These are phyloP conservation scores for Aleiodes testaceus DNA, from an alignment of 2,888 invertebrate species.

Conservation along the genomic window DNA sequence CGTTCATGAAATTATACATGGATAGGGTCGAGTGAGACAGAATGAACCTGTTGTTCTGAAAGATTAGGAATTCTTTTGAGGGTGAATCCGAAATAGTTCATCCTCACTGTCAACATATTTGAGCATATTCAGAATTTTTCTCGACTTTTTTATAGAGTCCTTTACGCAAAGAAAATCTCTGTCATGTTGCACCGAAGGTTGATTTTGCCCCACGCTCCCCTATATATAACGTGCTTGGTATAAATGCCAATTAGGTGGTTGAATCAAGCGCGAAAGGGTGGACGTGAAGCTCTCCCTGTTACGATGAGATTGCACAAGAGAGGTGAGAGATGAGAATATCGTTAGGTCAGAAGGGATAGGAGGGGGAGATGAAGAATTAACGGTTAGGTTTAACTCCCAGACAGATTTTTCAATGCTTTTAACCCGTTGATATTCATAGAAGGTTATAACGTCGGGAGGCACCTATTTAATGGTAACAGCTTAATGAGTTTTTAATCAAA, in stretches of 20 bases:
- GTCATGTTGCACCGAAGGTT: too few species aligned
- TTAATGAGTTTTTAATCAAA: slow-evolving; percentile 28
- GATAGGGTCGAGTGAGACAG: too few species aligned
- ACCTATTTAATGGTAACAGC: slow-evolving; percentile 26
- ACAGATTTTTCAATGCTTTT: slow-evolving; percentile 53
- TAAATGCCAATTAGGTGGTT: slow-evolving; percentile 63
- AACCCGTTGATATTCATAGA: slow-evolving; percentile 39
- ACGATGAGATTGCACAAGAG: slow-evolving; percentile 18
- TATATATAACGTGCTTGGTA: slow-evolving; percentile 46
- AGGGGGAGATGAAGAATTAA: slow-evolving; percentile 45
- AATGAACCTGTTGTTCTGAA: too few species aligned
- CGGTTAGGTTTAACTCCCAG: slow-evolving; percentile 53
- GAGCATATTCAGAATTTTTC: too few species aligned
- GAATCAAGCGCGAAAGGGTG: slow-evolving; percentile 57
- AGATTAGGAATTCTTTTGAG: too few species aligned
- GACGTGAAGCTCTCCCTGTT: slow-evolving; percentile 30
- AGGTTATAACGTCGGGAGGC: slow-evolving; percentile 36
- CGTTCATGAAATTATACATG: slow-evolving; percentile 47
- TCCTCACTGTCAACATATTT: too few species aligned
- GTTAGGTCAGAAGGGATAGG: neutral
- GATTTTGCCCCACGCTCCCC: too few species aligned
- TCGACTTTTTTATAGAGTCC: too few species aligned
- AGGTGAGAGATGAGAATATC: slow-evolving; percentile 5
- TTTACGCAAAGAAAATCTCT: too few species aligned
- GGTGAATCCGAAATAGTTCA: too few species aligned